Evolutionary conservation across 2,888 invertebrate genomes (phyloP), one percentile per base, ranked within the genome.

Genomic region (Melinaea marsaeus): DNA sequence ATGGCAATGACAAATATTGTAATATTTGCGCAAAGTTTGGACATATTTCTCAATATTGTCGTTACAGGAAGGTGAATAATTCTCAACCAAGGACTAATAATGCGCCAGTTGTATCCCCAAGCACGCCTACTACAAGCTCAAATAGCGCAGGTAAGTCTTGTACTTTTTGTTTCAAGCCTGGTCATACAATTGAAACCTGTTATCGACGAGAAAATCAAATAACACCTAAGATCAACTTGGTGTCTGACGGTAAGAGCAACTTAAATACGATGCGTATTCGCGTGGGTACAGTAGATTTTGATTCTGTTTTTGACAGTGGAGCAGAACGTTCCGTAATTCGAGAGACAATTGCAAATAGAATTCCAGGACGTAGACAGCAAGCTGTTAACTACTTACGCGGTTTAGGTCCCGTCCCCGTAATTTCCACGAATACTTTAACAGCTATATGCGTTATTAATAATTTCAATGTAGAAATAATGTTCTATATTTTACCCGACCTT

Each of bases 271-370:
- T 47, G 47, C 37, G 9, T 0, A 13, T 72, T 0, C 2, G 7
- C 9, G 63, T 72, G 3, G 69, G 69, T 2, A 32, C 54, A 4
- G 60, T 54, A 13, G 62, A 33, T 5, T 22, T 72, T 1, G 35
- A 55, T 2, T 68, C 72, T 0, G 55, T 74, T 0, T 75, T 75
- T 47, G 76, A 75, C 47, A 74, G 74, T 48, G 74, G 74, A 0
- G 73, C 73, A 0, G 74, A 74, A 37, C 73, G 72, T 60, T 73
- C 74, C 3, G 13, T 74, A 0, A 70, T 73, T 2, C 64, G 70
- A 0, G 72, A 72, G 46, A 71, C 73, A 0, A 2, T 75, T 0
- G 72, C 73, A 6, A 58, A 60, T 3, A 62, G 57, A 37, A 22
- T 76, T 56, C 73, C 74, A 0, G 75, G 75, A 0, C 55, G 65